Base-by-base conservation (phyloP, 2,797 vertebrate species). In the Chromis chromis region DNA sequence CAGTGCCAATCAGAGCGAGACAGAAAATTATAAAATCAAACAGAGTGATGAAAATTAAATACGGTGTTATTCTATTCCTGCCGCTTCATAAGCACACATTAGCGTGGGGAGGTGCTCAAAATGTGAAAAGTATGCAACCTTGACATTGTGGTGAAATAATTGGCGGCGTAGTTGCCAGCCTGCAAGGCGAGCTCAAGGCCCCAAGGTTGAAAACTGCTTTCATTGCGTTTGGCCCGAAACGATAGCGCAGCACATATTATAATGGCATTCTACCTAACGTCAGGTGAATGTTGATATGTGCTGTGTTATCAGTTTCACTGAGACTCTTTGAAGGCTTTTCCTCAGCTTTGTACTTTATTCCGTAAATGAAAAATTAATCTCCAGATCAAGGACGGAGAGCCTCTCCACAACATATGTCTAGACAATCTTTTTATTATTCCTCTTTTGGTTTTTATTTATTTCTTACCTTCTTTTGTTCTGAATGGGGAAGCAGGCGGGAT, bases 191-290 rank as follows among this genome's bases (percentile, higher is more conserved):
- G 85, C 87, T 91, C 86, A 82, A 88, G 85, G 88, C 86, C 82
- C 77, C 55, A 16, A 75, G 74, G 89, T 84, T 86, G 81, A 86
- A 92, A 93, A 92, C 61, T 88, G 89, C 89, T 90, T 93, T 87
- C 89, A 86, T 54, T 78, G 87, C 82, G 59, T 86, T 91, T 80
- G 87, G 77, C 68, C 85, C 22, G 65, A 91, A 93, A 89, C 65
- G 76, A 91, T 76, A 89, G 86, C 86, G 25, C 91, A 92, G 91
- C 91, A 93, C 78, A 89, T 91, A 91, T 92, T 92, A 70, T 91
- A 92, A 93, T 89, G 81, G 81, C 79, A 86, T 86, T 90, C 86
- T 66, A 77, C 87, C 85, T 79, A 77, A 83, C 81, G 85, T 91
- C 89, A 92, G 90, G 88, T 90, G 84, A 87, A 90, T 80, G 91